Conservation (phyloP, 2,797 vertebrate species). For the Bufotes viridis region DNA sequence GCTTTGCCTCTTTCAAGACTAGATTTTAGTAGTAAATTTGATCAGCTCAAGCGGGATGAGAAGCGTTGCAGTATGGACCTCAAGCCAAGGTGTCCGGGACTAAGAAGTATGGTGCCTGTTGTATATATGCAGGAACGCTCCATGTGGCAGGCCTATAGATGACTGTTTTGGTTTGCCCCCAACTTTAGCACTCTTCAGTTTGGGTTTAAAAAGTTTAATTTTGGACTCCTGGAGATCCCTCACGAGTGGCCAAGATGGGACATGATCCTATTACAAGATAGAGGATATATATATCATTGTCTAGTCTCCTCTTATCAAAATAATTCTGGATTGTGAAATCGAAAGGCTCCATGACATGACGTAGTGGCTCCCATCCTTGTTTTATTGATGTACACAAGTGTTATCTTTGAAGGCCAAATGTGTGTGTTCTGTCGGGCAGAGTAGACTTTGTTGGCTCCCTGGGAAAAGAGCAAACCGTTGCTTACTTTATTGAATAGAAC, state of each 20-base stretch:
- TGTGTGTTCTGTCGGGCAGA: slow-evolving; percentile 53
- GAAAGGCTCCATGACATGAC: neutral
- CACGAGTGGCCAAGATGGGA: neutral
- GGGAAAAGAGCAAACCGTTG: slow-evolving; percentile 60
- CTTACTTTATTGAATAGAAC: slow-evolving; percentile 61
- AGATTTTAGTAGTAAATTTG: no score
- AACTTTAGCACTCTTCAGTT: neutral
- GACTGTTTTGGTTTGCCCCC: no score
- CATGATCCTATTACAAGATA: neutral
- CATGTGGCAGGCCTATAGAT: no score
- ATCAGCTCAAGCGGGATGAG: no score
- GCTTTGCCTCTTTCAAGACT: no score
- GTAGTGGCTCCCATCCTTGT: slow-evolving; percentile 16
- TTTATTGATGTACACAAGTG: slow-evolving; percentile 48
- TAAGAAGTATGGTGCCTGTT: no score
- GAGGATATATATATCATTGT: neutral
- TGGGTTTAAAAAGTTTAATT: neutral
- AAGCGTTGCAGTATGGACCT: no score
- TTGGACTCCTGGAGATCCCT: neutral
- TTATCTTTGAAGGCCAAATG: slow-evolving; percentile 56
- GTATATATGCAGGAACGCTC: no score
- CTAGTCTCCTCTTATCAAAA: neutral
- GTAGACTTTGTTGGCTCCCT: slow-evolving; percentile 57
- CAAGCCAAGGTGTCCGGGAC: no score
- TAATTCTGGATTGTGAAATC: neutral